Conservation (phyloP, 2,113 vertebrate genomes). For the Nothoprocta pentlandii region DNA sequence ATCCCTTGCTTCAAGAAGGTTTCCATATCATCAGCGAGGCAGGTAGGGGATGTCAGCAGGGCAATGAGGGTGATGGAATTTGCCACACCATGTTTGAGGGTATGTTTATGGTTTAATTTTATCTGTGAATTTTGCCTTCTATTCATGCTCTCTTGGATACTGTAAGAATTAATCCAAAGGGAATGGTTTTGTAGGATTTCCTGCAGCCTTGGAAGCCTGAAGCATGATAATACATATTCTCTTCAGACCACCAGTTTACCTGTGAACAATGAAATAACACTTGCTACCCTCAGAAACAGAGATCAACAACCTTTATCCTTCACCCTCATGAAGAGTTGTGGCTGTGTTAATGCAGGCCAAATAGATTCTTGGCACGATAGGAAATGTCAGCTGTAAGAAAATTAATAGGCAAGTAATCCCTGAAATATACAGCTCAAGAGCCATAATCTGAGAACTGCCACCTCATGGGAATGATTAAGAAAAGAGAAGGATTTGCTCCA, state of each 20-base stretch:
- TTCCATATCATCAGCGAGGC: accelerated
- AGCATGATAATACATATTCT: background rate
- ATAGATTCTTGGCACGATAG: background rate
- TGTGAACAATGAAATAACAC: background rate
- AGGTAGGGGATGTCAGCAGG: background rate
- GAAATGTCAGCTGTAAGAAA: conserved; percentile 49
- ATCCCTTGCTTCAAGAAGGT: accelerated
- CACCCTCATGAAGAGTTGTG: background rate
- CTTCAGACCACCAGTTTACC: background rate
- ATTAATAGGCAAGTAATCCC: conserved; percentile 56
- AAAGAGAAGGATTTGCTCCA: conserved; percentile 46
- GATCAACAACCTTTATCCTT: conserved; percentile 51
- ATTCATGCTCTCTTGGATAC: background rate
- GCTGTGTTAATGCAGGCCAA: conserved; percentile 19
- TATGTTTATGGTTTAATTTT: conserved; percentile 11
- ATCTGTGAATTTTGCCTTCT: background rate
- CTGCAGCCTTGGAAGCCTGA: background rate
- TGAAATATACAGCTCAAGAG: conserved; percentile 46
- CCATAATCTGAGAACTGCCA: conserved; percentile 27
- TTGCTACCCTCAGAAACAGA: conserved; percentile 19
- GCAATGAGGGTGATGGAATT: background rate
- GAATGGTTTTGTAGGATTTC: background rate
- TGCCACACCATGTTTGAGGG: background rate
- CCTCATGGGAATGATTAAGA: conserved; percentile 41
- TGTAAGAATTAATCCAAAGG: background rate